These are phyloP conservation scores for Crypturellus undulatus DNA, from an alignment of 2,113 vertebrate genomes.

Conservation along the genomic window DNA sequence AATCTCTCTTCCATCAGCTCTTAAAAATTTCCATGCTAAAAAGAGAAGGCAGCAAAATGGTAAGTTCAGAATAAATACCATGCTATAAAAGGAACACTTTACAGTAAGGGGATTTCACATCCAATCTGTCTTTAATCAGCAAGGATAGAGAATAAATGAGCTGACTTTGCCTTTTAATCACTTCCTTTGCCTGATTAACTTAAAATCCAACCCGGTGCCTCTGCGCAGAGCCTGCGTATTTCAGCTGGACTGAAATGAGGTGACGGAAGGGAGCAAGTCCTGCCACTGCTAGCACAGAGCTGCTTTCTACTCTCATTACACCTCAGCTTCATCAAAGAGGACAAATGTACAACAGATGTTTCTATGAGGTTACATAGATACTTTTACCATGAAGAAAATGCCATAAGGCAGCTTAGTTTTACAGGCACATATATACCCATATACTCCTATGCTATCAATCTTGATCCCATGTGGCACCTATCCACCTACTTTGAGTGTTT, in stretches of 20 bases:
- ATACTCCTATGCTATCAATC: background rate
- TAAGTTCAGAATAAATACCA: background rate
- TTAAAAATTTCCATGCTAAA: background rate
- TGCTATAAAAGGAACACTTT: background rate
- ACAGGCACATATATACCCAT: background rate
- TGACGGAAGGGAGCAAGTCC: background rate
- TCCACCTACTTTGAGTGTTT: background rate
- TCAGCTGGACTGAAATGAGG: background rate
- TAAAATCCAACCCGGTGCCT: background rate
- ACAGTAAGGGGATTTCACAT: background rate
- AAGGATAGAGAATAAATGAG: background rate
- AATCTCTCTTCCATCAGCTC: background rate
- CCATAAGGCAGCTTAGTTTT: background rate
- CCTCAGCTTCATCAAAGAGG: background rate
- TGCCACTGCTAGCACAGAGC: background rate
- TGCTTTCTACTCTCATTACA: background rate
- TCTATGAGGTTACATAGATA: background rate
- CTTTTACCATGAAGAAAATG: background rate
- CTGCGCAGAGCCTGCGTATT: background rate
- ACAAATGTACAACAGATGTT: background rate
- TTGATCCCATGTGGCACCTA: background rate
- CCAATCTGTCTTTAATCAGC: background rate
- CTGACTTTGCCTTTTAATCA: background rate
- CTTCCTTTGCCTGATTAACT: background rate
- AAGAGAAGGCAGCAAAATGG: background rate